phyloP scores from a whole-genome alignment of 2,888 invertebrate species.

The Branchellion lobata region DNA sequence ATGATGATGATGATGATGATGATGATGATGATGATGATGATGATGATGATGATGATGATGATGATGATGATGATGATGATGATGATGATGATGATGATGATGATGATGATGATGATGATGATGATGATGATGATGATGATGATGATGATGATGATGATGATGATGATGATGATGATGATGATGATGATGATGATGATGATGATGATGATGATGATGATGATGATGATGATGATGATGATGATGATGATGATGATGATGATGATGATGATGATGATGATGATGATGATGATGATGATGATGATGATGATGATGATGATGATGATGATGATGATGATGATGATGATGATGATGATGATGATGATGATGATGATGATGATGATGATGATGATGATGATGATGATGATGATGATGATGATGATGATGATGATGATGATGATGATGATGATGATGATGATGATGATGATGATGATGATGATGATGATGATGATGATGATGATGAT shows the following conservation, averaged over 20 bases:
- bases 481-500: slow-evolving; percentile 28
- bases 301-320: slow-evolving; percentile 24
- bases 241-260: slow-evolving; percentile 27
- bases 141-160: slow-evolving; percentile 43
- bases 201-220: slow-evolving; percentile 46
- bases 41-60: neutral
- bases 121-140: slow-evolving; percentile 44
- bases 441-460: slow-evolving; percentile 34
- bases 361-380: slow-evolving; percentile 34
- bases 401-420: slow-evolving; percentile 23
- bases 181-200: slow-evolving; percentile 44
- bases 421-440: slow-evolving; percentile 14
- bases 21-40: slow-evolving; percentile 30
- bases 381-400: slow-evolving; percentile 32
- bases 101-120: slow-evolving; percentile 41
- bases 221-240: slow-evolving; percentile 28
- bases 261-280: slow-evolving; percentile 14
- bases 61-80: slow-evolving; percentile 10
- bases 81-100: slow-evolving; percentile 16
- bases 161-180: slow-evolving; percentile 47
- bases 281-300: slow-evolving; percentile 31
- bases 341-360: slow-evolving; percentile 33
- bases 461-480: slow-evolving; percentile 23
- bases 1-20: neutral
- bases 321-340: slow-evolving; percentile 28